Base-by-base conservation (phyloP, 2,113 vertebrate species). In the Macroglossus sobrinus region DNA sequence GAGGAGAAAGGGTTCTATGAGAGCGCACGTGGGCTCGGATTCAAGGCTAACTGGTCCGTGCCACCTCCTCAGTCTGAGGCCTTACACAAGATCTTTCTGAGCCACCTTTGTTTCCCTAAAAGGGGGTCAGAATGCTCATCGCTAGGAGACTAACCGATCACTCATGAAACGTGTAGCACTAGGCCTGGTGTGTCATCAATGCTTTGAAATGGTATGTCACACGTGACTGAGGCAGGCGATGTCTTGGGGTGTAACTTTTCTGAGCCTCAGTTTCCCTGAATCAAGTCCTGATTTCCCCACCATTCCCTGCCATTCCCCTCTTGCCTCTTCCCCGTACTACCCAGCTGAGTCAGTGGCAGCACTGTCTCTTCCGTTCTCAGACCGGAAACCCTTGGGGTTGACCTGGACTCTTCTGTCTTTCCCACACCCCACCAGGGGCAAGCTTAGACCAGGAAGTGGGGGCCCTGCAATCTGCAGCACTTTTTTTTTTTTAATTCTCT, bases 11-110 rank as follows among this genome's bases (percentile, higher is more conserved):
- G 2, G 19, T 15, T 81, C 40, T 24, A 10, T 15, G 80, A 57
- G 15, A 18, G 0, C n/a, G 11, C 24, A 7, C 8, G 0, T 30
- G 33, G 55, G 74, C 59, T 30, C 26, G n/a, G 55, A 33, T 66
- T 33, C 55, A 5, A 33, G 53, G 53, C 9, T 14, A 18, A 26
- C 69, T 53, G 33, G 61, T 21, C 22, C 33, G 35, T 33, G 63
- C 63, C 30, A 11, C 21, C 24, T 38, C 78, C 35, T 19, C 33
- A 2, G 0, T 50, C 53, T 15, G 35, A 55, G 53, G 1, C 43
- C 53, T 13, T 10, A 4, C 13, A 1, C 55, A 28, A 75, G 71
- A 40, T 5, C 53, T 72, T 35, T 55, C 47, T 86, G 80, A 86
- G 40, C 26, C 47, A 33, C n/a, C 19, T 66, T 68, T 87, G n/a